Percentiles rank a stretch among this genome's conserved stretches.
Conservation (phyloP, 2,888 invertebrate species). For the Ditylenchus weischeri region DNA sequence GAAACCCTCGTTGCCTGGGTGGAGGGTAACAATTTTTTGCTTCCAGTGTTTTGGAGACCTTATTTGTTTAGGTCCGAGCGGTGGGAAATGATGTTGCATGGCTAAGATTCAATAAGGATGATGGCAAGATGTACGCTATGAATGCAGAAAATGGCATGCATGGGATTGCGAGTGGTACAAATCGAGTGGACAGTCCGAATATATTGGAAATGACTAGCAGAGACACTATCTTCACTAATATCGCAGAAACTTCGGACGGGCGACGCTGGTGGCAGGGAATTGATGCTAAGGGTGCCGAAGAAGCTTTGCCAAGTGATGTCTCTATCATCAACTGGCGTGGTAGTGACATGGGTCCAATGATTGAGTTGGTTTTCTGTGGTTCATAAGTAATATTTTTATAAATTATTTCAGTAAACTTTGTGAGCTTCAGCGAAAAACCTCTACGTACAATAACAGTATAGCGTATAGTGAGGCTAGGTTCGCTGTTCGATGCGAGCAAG, state of each 20-base stretch:
- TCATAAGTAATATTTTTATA: too few relatives aligned
- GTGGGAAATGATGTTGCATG: conserved; percentile 94
- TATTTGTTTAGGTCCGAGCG: too few relatives aligned
- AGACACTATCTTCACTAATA: conserved; percentile 93
- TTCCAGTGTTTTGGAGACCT: too few relatives aligned
- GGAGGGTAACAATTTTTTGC: conserved; percentile 57
- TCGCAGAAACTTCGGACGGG: conserved; percentile 86
- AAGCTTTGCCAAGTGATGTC: neutral
- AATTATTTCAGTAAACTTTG: too few relatives aligned
- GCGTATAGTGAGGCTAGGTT: neutral
- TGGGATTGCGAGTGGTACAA: conserved; percentile 92
- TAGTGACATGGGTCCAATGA: neutral
- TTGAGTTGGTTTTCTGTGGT: neutral
- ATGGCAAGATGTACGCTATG: conserved; percentile 84
- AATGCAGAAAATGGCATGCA: conserved; percentile 93
- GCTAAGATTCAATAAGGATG: conserved; percentile 78
- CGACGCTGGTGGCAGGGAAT: conserved; percentile 97
- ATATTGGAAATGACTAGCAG: conserved; percentile 81
- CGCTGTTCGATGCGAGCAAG: conserved; percentile 66
- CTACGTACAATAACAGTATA: conserved; percentile 62
- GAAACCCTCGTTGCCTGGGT: conserved; percentile 81
- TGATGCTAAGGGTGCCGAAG: neutral
- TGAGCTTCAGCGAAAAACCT: conserved; percentile 51
- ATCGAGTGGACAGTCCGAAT: conserved; percentile 82
- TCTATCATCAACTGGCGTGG: conserved; percentile 4